phyloP scores from a whole-genome alignment of 2,888 invertebrate genomes.

The Meandrusa payeni region DNA sequence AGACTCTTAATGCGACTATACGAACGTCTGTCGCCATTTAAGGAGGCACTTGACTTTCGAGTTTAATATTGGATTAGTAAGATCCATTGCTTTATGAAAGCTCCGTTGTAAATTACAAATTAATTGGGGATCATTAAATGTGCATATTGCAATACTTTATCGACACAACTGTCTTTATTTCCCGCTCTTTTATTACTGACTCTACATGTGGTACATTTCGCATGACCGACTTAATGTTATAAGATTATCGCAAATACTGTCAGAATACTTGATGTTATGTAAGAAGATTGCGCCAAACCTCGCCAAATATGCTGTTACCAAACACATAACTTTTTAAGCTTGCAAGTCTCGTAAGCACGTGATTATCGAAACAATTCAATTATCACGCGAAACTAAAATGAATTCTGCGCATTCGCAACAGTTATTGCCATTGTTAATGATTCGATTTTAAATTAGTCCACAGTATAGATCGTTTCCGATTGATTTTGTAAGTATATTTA shows the following conservation, averaged over 20 bases:
- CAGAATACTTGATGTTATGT: no score
- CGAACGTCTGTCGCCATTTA: conserved; percentile 53
- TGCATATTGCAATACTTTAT: conserved; percentile 1
- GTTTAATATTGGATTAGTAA: conserved; percentile 35
- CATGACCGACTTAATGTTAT: no score
- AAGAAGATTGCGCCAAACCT: no score
- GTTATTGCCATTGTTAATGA: conserved; percentile 11
- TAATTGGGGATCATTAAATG: conserved; percentile 6
- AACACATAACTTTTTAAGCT: neutral
- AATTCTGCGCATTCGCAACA: conserved; percentile 9
- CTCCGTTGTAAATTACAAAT: conserved; percentile 14
- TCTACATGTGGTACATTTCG: no score
- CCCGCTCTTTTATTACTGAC: no score
- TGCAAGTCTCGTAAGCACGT: neutral
- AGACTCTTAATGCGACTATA: conserved; percentile 25
- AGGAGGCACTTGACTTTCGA: conserved; percentile 60
- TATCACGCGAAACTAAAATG: conserved; percentile 5
- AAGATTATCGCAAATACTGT: no score
- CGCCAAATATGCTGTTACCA: no score
- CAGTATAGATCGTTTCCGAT: no score
- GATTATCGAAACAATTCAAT: conserved; percentile 3
- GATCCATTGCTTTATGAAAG: conserved; percentile 34
- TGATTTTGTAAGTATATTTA: no score
- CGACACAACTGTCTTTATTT: neutral
- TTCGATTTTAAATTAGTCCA: neutral